phyloP scores from a whole-genome alignment of 2,797 vertebrate species.

The Fratercula arctica region DNA sequence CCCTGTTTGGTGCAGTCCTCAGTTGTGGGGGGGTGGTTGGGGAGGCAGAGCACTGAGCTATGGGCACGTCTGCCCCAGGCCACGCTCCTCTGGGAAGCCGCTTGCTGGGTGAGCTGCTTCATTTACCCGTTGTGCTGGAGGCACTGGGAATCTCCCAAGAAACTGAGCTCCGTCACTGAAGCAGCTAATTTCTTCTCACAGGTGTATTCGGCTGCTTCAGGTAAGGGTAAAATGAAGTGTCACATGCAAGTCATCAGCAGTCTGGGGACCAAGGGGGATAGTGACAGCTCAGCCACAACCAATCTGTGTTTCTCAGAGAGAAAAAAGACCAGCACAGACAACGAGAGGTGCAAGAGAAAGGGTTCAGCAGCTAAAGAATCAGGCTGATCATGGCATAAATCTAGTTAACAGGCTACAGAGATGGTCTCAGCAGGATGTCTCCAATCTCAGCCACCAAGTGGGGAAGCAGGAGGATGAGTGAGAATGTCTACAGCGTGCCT shows the following conservation, averaged over 20 bases:
- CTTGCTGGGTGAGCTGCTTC: neutral
- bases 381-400: neutral
- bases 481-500: neutral
- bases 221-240: neutral
- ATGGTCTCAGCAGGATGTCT: neutral
- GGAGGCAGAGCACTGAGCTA: neutral
- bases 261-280: neutral
- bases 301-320: neutral
- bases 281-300: neutral
- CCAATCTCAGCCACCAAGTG: neutral
- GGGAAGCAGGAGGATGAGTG: neutral
- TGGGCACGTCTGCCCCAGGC: neutral
- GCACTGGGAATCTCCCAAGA: neutral
- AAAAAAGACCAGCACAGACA: neutral
- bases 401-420: neutral
- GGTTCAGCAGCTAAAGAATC: neutral
- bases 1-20: neutral
- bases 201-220: neutral
- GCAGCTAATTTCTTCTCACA: conserved; percentile 31
- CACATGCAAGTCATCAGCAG: neutral
- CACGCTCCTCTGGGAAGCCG: neutral
- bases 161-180: neutral
- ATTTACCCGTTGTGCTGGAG: neutral
- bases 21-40: neutral
- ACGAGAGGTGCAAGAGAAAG: fast-evolving